These are phyloP conservation scores for Rhinoderma darwinii DNA, from an alignment of 2,113 vertebrate species.

Conservation along the genomic window DNA sequence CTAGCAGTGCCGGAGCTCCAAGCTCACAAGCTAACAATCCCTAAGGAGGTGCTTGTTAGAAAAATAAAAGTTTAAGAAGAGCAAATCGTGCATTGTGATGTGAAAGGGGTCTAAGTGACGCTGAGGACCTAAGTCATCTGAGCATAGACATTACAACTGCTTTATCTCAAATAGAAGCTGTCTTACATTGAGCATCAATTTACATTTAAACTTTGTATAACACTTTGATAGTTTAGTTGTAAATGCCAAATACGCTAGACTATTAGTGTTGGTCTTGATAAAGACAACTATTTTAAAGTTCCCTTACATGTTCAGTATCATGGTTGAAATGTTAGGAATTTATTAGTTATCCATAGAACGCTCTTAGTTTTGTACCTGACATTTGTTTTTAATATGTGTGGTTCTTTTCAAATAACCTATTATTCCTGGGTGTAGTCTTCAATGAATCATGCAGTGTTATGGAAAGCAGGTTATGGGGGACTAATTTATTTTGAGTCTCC, in stretches of 20 bases:
- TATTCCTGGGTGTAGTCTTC: slow-evolving; percentile 44
- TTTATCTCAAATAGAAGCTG: no score
- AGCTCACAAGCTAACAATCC: no score
- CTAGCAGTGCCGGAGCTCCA: no score
- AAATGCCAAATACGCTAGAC: neutral
- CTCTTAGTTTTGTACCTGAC: slow-evolving; percentile 33
- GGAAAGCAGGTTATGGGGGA: slow-evolving; percentile 42
- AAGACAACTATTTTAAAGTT: neutral
- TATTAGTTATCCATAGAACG: neutral
- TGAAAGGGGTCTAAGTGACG: no score
- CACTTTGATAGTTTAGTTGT: neutral
- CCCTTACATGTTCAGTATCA: neutral
- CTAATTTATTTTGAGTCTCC: neutral
- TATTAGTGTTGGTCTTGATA: neutral
- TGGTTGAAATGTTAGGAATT: neutral
- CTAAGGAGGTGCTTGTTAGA: no score
- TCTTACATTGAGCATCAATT: no score
- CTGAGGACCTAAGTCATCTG: no score
- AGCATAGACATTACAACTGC: no score
- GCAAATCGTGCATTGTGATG: no score
- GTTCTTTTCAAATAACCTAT: slow-evolving; percentile 9
- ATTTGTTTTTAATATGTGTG: slow-evolving; percentile 53
- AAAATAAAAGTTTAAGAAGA: no score
- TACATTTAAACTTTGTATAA: no score
- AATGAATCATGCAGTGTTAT: slow-evolving; percentile 33